Conservation (phyloP, 1,140 invertebrate genomes). For the Drosophila aff. region DNA sequence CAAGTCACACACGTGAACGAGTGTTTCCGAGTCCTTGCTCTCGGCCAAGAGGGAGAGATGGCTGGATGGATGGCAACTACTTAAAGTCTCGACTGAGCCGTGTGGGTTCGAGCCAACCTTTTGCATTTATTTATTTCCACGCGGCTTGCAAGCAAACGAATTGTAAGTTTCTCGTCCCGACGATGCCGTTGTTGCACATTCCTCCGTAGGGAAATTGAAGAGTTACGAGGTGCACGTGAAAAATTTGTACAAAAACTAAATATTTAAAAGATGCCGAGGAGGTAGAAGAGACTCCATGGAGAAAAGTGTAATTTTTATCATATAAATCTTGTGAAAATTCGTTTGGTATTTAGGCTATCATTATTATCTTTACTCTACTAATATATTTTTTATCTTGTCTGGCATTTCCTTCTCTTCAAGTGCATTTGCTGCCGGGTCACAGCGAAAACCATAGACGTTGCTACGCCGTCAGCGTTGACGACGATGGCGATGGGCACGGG, state of each 20-base stretch:
- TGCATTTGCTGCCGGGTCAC: slow-evolving; percentile 13
- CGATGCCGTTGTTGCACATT: slow-evolving; percentile 39
- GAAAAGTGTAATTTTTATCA: neutral
- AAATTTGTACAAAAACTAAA: neutral
- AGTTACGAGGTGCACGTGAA: slow-evolving; percentile 1
- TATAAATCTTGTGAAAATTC: neutral
- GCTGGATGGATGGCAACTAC: slow-evolving; percentile 38
- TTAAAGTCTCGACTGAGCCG: slow-evolving; percentile 45
- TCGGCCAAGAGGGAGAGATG: neutral
- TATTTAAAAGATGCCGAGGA: neutral
- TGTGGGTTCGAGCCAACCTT: slow-evolving; percentile 56
- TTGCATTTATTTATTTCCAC: slow-evolving; percentile 53
- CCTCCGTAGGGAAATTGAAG: slow-evolving; percentile 22
- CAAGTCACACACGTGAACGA: slow-evolving; percentile 15
- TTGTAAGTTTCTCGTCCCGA: slow-evolving; percentile 48
- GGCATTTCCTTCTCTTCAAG: slow-evolving; percentile 5
- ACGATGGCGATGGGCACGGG: slow-evolving; percentile 37
- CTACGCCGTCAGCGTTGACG: slow-evolving; percentile 16
- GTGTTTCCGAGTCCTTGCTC: slow-evolving; percentile 29
- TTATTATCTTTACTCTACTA: neutral
- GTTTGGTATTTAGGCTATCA: neutral
- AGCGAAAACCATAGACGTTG: slow-evolving; percentile 26
- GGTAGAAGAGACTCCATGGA: no score
- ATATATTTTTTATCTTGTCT: neutral
- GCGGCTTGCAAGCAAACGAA: slow-evolving; percentile 42